These are phyloP conservation scores for Chauna torquata DNA, from an alignment of 2,113 vertebrate genomes.

Conservation along the genomic window DNA sequence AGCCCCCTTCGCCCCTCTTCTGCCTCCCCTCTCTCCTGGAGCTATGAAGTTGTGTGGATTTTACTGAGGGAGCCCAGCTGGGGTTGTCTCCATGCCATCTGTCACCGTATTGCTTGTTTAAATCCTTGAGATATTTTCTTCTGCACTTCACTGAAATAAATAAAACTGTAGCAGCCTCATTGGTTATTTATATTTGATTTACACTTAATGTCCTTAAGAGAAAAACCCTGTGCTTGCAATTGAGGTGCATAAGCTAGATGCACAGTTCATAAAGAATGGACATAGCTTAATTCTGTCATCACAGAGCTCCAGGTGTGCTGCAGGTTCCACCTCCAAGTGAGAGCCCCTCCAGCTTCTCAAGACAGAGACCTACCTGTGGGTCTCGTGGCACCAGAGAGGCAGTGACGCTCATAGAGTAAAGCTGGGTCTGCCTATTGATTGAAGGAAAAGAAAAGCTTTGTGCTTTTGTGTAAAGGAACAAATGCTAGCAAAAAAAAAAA, in stretches of 20 bases:
- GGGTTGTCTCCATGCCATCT: slow-evolving; percentile 54
- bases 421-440: not conserved
- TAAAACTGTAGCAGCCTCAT: slow-evolving; percentile 11
- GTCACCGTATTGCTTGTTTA: slow-evolving; percentile 58
- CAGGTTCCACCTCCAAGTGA: rapidly evolving
- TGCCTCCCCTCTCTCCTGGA: not conserved
- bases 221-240: not conserved
- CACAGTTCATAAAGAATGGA: not conserved
- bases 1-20: not conserved
- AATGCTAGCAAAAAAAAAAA: not conserved
- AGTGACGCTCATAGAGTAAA: not conserved
- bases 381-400: not conserved
- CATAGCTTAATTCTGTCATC: not conserved
- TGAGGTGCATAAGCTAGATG: not conserved
- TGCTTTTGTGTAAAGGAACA: rapidly evolving
- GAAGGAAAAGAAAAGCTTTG: not conserved
- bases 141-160: not conserved
- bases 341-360: not conserved
- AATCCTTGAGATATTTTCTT: slow-evolving; percentile 53
- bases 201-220: not conserved
- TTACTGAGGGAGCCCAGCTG: slow-evolving; percentile 30
- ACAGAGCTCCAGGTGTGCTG: not conserved
- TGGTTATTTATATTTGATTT: slow-evolving; percentile 43
- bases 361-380: not conserved
- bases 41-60: slow-evolving; percentile 38